A percentile compares a stretch with the other conserved stretches of the same genome.
phyloP scores from a whole-genome alignment of 2,797 vertebrate genomes.

The Acrossocheilus wenchowensis region DNA sequence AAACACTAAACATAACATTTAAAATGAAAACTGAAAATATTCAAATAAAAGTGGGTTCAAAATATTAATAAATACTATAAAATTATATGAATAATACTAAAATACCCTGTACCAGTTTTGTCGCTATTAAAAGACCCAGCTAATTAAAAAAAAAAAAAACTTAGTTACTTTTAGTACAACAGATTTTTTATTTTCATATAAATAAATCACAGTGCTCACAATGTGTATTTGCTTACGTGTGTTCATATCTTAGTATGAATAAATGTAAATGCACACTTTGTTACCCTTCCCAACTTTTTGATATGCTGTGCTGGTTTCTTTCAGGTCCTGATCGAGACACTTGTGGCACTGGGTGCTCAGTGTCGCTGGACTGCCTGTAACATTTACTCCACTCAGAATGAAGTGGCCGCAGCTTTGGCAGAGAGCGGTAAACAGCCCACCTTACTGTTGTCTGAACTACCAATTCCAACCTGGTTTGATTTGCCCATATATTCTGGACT shows the following conservation, averaged over 20 bases:
- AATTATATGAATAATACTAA: not conserved
- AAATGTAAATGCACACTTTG: not conserved
- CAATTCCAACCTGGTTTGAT: not conserved
- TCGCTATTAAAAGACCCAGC: not conserved
- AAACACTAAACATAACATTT: too few relatives aligned
- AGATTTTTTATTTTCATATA: not conserved
- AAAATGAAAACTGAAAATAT: not conserved
- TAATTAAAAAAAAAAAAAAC: not conserved
- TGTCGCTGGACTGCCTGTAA: slow-evolving; percentile 99
- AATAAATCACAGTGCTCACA: not conserved
- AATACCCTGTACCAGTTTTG: not conserved
- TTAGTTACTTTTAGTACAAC: not conserved
- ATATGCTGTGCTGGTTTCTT: slow-evolving; percentile 9
- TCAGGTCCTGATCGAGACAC: slow-evolving; percentile 96
- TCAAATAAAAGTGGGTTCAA: not conserved
- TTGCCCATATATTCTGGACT: not conserved
- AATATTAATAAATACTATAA: not conserved
- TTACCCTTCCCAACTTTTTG: not conserved
- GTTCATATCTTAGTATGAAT: not conserved
- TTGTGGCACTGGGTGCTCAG: slow-evolving; percentile 95
- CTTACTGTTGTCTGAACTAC: not conserved
- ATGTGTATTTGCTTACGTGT: not conserved
- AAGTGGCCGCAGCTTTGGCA: slow-evolving; percentile 94
- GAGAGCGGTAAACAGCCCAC: slow-evolving; percentile 83
- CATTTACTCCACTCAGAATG: slow-evolving; percentile 98